phyloP scores from a whole-genome alignment of 2,888 invertebrate species.

The Chrysodeixis includens region DNA sequence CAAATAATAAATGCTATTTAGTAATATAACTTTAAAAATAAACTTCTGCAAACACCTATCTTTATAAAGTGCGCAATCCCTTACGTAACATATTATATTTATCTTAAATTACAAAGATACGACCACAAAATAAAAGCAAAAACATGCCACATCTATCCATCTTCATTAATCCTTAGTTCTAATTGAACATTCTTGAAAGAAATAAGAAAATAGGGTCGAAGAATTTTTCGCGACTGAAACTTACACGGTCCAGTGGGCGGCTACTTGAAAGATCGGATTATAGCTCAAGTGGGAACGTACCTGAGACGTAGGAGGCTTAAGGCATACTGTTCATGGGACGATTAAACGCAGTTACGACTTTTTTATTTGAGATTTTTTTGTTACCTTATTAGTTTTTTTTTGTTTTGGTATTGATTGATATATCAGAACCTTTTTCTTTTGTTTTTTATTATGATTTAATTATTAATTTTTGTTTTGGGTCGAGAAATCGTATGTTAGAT shows the following conservation, averaged over 20 bases:
- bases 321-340: background rate
- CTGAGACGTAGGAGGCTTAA: conserved; percentile 51
- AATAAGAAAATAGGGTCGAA: conserved; percentile 16
- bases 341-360: background rate
- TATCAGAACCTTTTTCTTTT: no score
- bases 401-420: no score
- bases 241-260: conserved; percentile 45
- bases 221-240: conserved; percentile 41
- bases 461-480: no score
- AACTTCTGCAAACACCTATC: no score
- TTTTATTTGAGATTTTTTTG: background rate
- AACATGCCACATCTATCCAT: conserved; percentile 9
- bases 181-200: conserved; percentile 34
- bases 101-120: no score
- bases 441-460: no score
- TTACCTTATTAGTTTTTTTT: no score
- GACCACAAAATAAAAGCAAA: background rate
- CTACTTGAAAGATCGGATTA: conserved; percentile 59
- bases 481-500: no score
- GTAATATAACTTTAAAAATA: no score
- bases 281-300: conserved; percentile 48
- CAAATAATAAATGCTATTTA: no score
- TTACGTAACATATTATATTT: no score
- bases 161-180: conserved; percentile 40
- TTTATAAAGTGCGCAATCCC: no score